phyloP scores from a whole-genome alignment of 2,797 vertebrate species.

The Pteronotus mesoamericanus region DNA sequence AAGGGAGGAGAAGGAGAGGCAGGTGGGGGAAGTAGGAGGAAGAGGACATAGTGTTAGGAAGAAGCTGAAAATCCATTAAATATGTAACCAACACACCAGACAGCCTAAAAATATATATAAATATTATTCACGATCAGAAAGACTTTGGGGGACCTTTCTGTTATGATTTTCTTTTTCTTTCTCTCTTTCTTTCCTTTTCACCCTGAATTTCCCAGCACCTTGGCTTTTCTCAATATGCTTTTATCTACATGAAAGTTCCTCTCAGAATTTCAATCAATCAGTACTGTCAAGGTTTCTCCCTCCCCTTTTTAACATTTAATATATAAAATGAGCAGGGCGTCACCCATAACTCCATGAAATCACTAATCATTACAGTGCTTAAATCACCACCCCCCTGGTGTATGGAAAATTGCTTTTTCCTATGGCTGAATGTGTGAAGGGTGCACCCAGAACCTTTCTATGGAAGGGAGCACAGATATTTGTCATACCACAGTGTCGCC shows the following conservation, averaged over 20 bases:
- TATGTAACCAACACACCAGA: background rate
- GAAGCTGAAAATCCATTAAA: background rate
- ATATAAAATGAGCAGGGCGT: constrained; percentile 43
- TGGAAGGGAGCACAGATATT: background rate
- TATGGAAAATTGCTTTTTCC: constrained; percentile 52
- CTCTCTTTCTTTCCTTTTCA: background rate
- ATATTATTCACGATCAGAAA: background rate
- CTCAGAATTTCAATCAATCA: constrained; percentile 48
- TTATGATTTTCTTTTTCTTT: background rate
- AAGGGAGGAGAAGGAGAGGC: background rate
- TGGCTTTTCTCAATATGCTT: constrained; percentile 38
- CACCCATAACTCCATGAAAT: constrained; percentile 22
- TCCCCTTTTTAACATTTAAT: constrained; percentile 40
- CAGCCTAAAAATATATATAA: background rate
- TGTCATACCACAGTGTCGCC: background rate
- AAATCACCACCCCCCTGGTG: background rate
- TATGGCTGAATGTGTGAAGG: background rate
- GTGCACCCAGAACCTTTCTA: background rate
- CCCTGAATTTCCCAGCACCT: constrained; percentile 1
- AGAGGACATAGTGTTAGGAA: background rate
- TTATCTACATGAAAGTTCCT: constrained; percentile 6
- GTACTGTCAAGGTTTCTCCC: background rate
- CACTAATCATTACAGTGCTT: constrained; percentile 27
- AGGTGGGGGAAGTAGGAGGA: background rate
- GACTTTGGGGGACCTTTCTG: background rate